Evolutionary conservation across 2,113 vertebrate genomes (phyloP).

Genomic region (Leucopsar rothschildi): DNA sequence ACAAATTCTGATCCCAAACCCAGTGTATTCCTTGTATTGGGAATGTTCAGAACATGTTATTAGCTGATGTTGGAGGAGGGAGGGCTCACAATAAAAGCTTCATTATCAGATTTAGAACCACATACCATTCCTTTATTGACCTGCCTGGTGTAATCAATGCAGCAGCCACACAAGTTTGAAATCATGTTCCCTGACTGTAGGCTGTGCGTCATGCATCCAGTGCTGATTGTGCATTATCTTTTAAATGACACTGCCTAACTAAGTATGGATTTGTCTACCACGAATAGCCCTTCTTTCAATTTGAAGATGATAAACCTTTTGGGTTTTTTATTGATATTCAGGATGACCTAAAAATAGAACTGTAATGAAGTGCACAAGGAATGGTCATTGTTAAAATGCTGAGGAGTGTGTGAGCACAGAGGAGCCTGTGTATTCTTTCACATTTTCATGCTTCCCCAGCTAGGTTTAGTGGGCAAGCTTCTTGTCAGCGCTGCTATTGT

Average conservation of each 20-base stretch:
- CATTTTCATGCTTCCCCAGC: not conserved
- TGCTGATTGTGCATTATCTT: slow-evolving; percentile 73
- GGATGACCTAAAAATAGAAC: slow-evolving; percentile 36
- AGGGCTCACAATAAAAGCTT: slow-evolving; percentile 75
- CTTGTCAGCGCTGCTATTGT: not conserved
- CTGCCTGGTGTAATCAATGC: slow-evolving; percentile 78
- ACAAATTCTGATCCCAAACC: not conserved
- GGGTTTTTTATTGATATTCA: not conserved
- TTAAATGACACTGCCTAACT: slow-evolving; percentile 60
- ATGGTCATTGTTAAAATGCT: not conserved
- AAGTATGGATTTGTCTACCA: slow-evolving; percentile 61
- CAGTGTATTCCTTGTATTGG: not conserved
- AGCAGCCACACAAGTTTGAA: slow-evolving; percentile 69
- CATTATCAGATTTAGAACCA: slow-evolving; percentile 82
- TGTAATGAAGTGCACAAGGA: not conserved
- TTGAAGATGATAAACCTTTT: slow-evolving; percentile 12
- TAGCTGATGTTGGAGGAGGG: slow-evolving; percentile 70
- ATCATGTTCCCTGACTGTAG: slow-evolving; percentile 70
- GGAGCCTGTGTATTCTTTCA: not conserved
- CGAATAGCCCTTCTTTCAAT: not conserved
- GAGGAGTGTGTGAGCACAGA: not conserved
- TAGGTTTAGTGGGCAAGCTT: not conserved
- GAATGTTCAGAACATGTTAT: slow-evolving; percentile 71
- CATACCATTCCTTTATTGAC: slow-evolving; percentile 81
- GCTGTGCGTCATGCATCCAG: not conserved